A percentile compares a stretch with the other conserved stretches of the same genome.
These are phyloP conservation scores for Endotricha flammealis DNA, from an alignment of 2,888 invertebrate species.

Conservation along the genomic window DNA sequence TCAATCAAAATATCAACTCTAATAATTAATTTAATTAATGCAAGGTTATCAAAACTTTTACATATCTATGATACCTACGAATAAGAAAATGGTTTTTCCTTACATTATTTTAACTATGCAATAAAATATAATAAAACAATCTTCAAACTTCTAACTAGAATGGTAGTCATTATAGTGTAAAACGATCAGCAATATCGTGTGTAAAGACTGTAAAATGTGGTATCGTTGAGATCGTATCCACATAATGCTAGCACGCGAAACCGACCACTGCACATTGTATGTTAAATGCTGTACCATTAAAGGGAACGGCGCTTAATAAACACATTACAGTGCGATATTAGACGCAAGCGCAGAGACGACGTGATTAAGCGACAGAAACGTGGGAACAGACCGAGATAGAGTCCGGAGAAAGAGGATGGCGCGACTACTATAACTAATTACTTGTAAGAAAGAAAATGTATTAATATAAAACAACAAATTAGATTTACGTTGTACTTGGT, in stretches of 20 bases:
- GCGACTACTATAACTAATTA: slow-evolving; percentile 15
- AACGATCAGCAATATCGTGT: slow-evolving; percentile 17
- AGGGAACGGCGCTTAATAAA: slow-evolving; percentile 71
- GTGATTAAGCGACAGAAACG: slow-evolving; percentile 66
- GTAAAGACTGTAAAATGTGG: slow-evolving; percentile 32
- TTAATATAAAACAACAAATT: no score
- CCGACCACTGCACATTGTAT: slow-evolving; percentile 43
- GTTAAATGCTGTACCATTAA: slow-evolving; percentile 69
- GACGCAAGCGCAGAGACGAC: slow-evolving; percentile 60
- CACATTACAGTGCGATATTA: slow-evolving; percentile 72
- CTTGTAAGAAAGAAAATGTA: no score
- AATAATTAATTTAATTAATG: no score
- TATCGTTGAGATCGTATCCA: slow-evolving; percentile 47
- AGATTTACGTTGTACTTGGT: no score
- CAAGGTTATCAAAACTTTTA: no score
- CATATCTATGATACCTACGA: no score
- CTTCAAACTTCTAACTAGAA: no score
- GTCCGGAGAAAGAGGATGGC: slow-evolving; percentile 44
- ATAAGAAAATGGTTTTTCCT: no score
- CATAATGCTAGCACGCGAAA: slow-evolving; percentile 52
- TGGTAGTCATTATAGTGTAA: slow-evolving; percentile 16
- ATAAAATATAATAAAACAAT: no score
- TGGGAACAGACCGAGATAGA: slow-evolving; percentile 61
- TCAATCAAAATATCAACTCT: no score
- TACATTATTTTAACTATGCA: no score